Base-by-base conservation (phyloP, 2,797 vertebrate species). In the Sebastes paucispinis region DNA sequence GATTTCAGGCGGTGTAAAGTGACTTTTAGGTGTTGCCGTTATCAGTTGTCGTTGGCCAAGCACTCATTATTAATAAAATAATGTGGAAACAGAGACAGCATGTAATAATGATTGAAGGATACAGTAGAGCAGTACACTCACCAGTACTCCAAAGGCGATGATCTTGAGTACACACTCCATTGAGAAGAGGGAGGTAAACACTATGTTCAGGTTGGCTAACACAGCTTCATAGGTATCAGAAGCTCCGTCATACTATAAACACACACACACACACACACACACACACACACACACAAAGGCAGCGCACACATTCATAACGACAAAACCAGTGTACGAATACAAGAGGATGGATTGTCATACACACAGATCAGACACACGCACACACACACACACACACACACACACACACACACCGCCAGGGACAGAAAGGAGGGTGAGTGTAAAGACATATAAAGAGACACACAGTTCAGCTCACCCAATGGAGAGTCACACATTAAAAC, bases 181-280 rank as follows among this genome's bases (percentile, higher is more conserved):
- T 65, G 98, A 98, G 95, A 99, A 99, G 85, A 99, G 96, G 4
- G 97, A 97, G 12, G 98, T 99, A 95, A 99, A 99, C 91, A 99
- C 97, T 6, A 99, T 98, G 96, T 99, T 99, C 95, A 99, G 97
- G 80, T 97, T 97, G 83, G 92, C 96, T 84, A 99, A 94, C 4
- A 98, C 97, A 5, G 89, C 89, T 87, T 99, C 97, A 60, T 98
- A 99, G 69, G 96, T 92, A 0, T 59, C 27, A 0, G 98, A 96
- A 13, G 95, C 95, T 89, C 93, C 96, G 13, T 96, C 93, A 78
- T 96, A 96, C 96, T 96, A 81, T 47, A 89, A 89, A 94, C 58
- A 85, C 60, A 81, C 62, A 75, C 52, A 73, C 55, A 73, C 78
- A n/a, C n/a, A n/a, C n/a, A n/a, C n/a, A 39, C 60, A 82, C 62